A percentile compares a stretch with the other conserved stretches of the same genome.
These are phyloP conservation scores for Microplitis demolitor DNA, from an alignment of 1,140 invertebrate species.

Conservation along the genomic window DNA sequence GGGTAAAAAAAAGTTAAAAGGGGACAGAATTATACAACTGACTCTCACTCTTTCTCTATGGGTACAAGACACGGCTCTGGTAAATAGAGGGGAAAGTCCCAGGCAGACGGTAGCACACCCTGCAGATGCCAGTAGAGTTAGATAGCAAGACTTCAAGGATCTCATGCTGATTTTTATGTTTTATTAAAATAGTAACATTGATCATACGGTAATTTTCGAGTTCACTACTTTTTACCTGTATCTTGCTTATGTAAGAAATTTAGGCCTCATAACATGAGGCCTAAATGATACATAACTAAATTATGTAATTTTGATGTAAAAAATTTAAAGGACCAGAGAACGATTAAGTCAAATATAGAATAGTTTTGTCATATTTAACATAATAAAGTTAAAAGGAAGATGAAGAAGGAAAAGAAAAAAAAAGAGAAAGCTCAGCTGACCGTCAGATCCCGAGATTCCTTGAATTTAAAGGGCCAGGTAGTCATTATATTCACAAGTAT, in stretches of 20 bases:
- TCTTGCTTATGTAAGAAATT: background rate
- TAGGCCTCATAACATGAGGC: background rate
- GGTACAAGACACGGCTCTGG: background rate
- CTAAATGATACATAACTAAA: background rate
- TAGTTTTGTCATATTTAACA: background rate
- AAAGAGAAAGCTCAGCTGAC: slow-evolving; percentile 15
- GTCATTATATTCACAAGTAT: background rate
- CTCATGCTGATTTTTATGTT: background rate
- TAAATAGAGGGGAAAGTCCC: slow-evolving; percentile 1
- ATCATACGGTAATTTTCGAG: background rate
- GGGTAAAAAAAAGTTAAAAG: background rate
- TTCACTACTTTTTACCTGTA: background rate
- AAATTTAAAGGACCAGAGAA: background rate
- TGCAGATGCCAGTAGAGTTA: background rate
- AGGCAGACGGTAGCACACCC: background rate
- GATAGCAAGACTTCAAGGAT: background rate
- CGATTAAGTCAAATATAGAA: background rate
- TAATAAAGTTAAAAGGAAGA: background rate
- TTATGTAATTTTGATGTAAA: background rate
- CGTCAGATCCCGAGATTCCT: background rate
- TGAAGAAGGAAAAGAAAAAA: background rate
- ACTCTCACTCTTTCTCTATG: slow-evolving; percentile 15
- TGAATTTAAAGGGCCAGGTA: slow-evolving; percentile 19
- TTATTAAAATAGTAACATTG: background rate
- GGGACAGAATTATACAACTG: slow-evolving; percentile 11